phyloP scores from a whole-genome alignment of 2,113 vertebrate genomes.

The Catagonus wagneri region DNA sequence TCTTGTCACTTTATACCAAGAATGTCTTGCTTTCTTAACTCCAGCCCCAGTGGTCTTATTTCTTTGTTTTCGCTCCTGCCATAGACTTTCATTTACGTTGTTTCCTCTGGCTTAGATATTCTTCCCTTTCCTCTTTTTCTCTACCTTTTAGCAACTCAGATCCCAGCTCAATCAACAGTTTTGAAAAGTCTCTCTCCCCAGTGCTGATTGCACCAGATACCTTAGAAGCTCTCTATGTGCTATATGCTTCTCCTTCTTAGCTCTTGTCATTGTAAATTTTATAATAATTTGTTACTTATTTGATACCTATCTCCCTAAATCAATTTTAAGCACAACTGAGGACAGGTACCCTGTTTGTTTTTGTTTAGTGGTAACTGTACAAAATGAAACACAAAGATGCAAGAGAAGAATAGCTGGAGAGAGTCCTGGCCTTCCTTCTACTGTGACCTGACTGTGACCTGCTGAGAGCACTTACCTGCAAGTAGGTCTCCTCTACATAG shows the following conservation, averaged over 20 bases:
- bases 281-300: neutral
- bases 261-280: neutral
- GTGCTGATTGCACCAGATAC: neutral
- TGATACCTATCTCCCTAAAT: neutral
- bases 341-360: neutral
- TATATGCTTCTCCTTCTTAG: neutral
- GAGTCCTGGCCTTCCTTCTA: neutral
- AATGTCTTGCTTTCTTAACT: slow-evolving; percentile 3
- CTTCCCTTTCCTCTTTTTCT: neutral
- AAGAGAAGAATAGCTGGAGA: too few species aligned
- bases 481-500: neutral
- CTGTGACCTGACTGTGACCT: neutral
- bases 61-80: slow-evolving; percentile 24
- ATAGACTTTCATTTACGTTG: neutral
- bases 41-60: neutral
- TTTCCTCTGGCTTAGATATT: neutral
- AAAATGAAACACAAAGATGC: too few species aligned
- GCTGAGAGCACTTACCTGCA: neutral
- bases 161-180: neutral
- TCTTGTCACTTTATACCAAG: neutral
- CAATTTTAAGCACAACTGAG: neutral
- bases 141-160: neutral
- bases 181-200: neutral
- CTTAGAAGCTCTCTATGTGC: neutral
- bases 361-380: too few species aligned